These are phyloP conservation scores for Eclectus roratus DNA, from an alignment of 2,113 vertebrate genomes.

Conservation along the genomic window DNA sequence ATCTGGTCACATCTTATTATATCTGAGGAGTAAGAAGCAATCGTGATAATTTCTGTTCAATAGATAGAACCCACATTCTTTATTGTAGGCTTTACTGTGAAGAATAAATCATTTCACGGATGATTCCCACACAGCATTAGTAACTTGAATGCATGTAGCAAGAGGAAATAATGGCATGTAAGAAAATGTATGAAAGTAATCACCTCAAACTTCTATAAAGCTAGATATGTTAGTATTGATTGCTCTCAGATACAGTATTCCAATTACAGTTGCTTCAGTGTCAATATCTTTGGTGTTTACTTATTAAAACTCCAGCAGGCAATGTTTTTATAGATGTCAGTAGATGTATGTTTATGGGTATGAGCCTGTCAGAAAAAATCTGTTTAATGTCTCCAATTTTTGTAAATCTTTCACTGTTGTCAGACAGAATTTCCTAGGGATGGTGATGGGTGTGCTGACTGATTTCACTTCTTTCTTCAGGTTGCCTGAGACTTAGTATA, in stretches of 20 bases:
- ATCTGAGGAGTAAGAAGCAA: background rate
- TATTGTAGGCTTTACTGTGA: background rate
- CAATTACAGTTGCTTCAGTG: background rate
- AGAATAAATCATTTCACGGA: background rate
- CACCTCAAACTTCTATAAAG: background rate
- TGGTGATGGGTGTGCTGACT: background rate
- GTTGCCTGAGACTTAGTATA: background rate
- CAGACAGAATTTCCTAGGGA: background rate
- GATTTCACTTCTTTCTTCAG: background rate
- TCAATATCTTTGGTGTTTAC: background rate
- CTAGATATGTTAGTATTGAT: background rate
- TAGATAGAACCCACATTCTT: background rate
- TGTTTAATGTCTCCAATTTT: background rate
- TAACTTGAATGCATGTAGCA: background rate
- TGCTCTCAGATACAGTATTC: background rate
- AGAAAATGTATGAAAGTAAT: background rate
- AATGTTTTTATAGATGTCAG: background rate
- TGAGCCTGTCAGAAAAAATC: background rate
- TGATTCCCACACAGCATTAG: background rate
- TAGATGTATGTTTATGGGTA: constrained; percentile 4
- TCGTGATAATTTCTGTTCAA: background rate
- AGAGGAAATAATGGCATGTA: background rate
- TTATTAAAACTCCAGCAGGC: background rate
- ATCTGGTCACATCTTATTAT: background rate
- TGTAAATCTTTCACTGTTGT: background rate